phyloP scores from a whole-genome alignment of 2,888 invertebrate species.

The Pristionchus fissidentatus region DNA sequence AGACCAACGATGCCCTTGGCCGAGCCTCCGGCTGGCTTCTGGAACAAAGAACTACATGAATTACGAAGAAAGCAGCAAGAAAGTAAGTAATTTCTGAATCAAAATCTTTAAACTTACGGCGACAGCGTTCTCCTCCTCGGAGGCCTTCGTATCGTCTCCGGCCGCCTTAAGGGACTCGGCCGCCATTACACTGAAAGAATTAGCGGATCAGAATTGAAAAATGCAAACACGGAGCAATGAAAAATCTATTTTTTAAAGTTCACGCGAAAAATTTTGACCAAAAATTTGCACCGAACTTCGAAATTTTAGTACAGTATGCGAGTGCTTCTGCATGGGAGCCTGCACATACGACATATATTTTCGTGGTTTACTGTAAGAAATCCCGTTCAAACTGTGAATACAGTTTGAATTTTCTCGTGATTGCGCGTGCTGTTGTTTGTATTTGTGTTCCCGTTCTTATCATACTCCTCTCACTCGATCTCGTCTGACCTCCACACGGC shows the following conservation, averaged over 20 bases:
- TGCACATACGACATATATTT: too few relatives aligned
- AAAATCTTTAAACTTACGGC: background rate
- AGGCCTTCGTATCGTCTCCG: slow-evolving; percentile 11
- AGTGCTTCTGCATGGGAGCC: too few relatives aligned
- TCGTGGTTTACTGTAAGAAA: too few relatives aligned
- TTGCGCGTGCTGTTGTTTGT: too few relatives aligned
- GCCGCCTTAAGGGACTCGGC: slow-evolving; percentile 1
- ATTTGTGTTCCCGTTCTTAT: too few relatives aligned
- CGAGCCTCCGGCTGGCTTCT: background rate
- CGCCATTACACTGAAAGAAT: background rate
- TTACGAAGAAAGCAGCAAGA: background rate
- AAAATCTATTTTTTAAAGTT: background rate
- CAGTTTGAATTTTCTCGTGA: too few relatives aligned
- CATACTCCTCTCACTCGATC: too few relatives aligned
- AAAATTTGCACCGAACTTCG: too few relatives aligned
- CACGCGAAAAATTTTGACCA: too few relatives aligned
- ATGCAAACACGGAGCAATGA: background rate
- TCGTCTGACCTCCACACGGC: too few relatives aligned
- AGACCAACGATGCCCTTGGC: slow-evolving; percentile 45
- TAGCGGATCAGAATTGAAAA: background rate
- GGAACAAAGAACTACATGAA: background rate
- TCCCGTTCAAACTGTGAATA: too few relatives aligned
- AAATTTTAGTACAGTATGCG: too few relatives aligned
- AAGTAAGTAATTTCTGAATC: background rate
- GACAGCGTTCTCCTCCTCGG: background rate